Conservation (phyloP, 1,140 invertebrate genomes). For the Anastrepha obliqua region DNA sequence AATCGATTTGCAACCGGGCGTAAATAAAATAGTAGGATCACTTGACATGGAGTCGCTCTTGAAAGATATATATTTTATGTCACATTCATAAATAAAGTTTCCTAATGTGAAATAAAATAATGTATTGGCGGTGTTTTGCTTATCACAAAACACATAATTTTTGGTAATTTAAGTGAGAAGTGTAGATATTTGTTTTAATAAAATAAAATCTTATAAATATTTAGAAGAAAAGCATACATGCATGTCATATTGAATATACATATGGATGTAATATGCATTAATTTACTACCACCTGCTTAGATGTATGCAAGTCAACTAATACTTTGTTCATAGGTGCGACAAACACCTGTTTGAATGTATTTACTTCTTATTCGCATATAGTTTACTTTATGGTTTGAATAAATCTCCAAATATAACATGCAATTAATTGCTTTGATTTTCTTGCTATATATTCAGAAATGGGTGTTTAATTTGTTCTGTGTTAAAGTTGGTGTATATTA, state of each 20-base stretch:
- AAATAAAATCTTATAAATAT: neutral
- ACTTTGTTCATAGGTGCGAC: neutral
- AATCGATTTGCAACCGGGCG: too few relatives aligned
- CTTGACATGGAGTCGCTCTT: too few relatives aligned
- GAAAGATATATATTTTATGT: too few relatives aligned
- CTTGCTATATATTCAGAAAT: too few relatives aligned
- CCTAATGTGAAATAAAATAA: neutral
- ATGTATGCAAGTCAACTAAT: neutral
- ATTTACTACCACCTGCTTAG: neutral
- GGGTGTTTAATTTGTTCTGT: too few relatives aligned
- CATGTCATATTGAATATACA: neutral
- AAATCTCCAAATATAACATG: neutral
- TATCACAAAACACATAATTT: neutral
- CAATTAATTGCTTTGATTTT: too few relatives aligned
- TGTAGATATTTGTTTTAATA: conserved; percentile 6
- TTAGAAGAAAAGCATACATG: neutral
- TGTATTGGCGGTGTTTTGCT: neutral
- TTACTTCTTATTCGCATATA: neutral
- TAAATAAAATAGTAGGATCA: too few relatives aligned
- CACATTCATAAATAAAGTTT: too few relatives aligned
- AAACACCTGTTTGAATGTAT: neutral
- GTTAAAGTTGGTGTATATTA: too few relatives aligned
- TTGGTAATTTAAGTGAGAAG: neutral
- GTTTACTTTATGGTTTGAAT: conserved; percentile 24
- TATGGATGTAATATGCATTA: conserved; percentile 4